These are phyloP conservation scores for Cyanoliseus patagonus DNA, from an alignment of 2,113 vertebrate genomes.

Conservation along the genomic window DNA sequence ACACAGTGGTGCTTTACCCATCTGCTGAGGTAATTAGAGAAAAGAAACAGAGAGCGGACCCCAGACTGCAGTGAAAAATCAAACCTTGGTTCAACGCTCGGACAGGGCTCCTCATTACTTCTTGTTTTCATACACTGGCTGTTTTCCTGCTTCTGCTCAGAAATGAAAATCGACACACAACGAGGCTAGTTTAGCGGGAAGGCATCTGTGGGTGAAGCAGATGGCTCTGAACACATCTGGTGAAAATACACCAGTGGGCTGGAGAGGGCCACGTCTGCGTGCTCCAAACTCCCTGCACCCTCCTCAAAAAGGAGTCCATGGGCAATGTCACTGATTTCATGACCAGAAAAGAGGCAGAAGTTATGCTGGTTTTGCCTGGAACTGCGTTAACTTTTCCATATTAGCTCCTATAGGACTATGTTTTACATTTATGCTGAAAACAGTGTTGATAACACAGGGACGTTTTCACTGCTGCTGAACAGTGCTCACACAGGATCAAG, in stretches of 20 bases:
- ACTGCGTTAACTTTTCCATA: background rate
- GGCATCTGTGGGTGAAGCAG: background rate
- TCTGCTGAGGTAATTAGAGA: background rate
- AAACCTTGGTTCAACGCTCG: background rate
- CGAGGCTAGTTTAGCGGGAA: background rate
- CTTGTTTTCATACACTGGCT: background rate
- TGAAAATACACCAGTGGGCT: background rate
- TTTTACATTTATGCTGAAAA: background rate
- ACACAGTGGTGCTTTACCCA: background rate
- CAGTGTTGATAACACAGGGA: background rate
- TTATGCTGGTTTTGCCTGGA: background rate
- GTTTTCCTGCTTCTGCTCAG: background rate
- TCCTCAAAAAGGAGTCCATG: background rate
- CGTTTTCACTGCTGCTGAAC: background rate
- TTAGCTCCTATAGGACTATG: background rate
- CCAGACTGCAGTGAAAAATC: background rate
- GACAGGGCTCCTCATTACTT: background rate
- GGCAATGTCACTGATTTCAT: background rate
- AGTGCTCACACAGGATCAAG: background rate
- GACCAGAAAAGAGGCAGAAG: background rate
- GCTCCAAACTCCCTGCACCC: background rate
- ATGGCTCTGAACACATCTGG: background rate
- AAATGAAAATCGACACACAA: background rate
- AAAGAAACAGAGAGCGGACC: background rate
- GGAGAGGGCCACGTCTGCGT: fast-evolving